Base-by-base conservation (phyloP, 2,888 invertebrate species). In the Epinotia nisella region DNA sequence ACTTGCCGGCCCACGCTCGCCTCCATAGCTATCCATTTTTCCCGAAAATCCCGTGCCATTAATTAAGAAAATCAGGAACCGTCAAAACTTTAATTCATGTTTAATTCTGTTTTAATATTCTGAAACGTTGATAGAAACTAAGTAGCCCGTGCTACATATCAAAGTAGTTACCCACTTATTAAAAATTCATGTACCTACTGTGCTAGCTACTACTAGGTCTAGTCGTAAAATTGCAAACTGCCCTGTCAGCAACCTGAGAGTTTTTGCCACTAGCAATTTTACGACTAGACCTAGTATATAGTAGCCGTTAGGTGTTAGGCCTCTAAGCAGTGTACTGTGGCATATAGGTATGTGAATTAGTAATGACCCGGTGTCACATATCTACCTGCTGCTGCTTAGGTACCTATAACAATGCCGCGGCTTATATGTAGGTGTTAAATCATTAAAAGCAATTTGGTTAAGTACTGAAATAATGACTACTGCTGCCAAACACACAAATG, bases 1-100 rank as follows among this genome's bases (percentile, higher is more conserved):
- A 65, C 65, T 39, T 65, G n/a, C 65, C 55, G 39, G 21, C 55
- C 66, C 66, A 66, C 41, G 56, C 55, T 66, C 41, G 55, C 55
- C n/a, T 15, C 24, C n/a, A 66, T 41, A 24, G 3, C 49, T 62
- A 49, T 49, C 21, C 49, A 66, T 55, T 65, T 39, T 65, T 53
- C 39, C 39, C 0, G 41, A 66, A 53, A 66, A 66, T 55, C 53
- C 21, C 39, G 21, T n/a, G 39, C 24, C 55, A 55, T 55, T 56
- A 39, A 56, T 66, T 65, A 65, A 65, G 13, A 39, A 35, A 35
- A n/a, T 55, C 21, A 24, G 24, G 5, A 29, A 51, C 51, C 9
- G 39, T 62, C n/a, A 24, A 51, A 53, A 65, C 24, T 53, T 35
- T 53, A 15, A 9, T 19, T 9, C 39, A 15, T 35, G 29, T n/a